Evolutionary conservation across 1,140 invertebrate species (phyloP).

Genomic region (Mactra quadrangularis): DNA sequence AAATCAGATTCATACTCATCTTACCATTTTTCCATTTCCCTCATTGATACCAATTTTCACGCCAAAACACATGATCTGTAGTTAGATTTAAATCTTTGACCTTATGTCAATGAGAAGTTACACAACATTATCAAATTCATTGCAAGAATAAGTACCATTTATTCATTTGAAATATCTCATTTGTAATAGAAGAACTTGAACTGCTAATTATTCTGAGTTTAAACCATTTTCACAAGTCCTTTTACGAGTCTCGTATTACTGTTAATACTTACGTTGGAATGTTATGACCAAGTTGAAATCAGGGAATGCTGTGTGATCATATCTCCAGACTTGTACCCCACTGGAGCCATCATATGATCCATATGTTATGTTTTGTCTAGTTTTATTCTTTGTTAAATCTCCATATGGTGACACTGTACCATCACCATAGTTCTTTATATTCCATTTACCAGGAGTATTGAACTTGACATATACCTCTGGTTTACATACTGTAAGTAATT

Average conservation of each 20-base stretch:
- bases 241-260: not conserved
- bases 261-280: slow-evolving; percentile 55
- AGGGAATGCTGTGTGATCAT: slow-evolving; percentile 46
- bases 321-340: slow-evolving; percentile 53
- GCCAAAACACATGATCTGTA: too few relatives aligned
- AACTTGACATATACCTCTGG: slow-evolving; percentile 45
- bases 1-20: too few relatives aligned
- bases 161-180: too few relatives aligned
- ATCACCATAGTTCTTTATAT: slow-evolving; percentile 50
- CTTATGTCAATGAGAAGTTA: too few relatives aligned
- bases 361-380: slow-evolving; percentile 21
- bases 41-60: too few relatives aligned
- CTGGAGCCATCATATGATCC: slow-evolving; percentile 48
- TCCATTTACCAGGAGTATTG: slow-evolving; percentile 27
- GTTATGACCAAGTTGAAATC: slow-evolving; percentile 26
- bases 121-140: too few relatives aligned
- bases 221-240: not conserved
- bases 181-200: too few relatives aligned
- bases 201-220: too few relatives aligned
- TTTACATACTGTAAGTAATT: slow-evolving; percentile 42
- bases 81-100: too few relatives aligned
- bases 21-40: too few relatives aligned
- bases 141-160: too few relatives aligned
- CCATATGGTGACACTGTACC: slow-evolving; percentile 39
- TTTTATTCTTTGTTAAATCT: slow-evolving; percentile 32